Percentiles rank a stretch among this genome's conserved stretches.
These are phyloP conservation scores for Xanthostigma xanthostigma DNA, from an alignment of 2,888 invertebrate genomes.

Conservation along the genomic window DNA sequence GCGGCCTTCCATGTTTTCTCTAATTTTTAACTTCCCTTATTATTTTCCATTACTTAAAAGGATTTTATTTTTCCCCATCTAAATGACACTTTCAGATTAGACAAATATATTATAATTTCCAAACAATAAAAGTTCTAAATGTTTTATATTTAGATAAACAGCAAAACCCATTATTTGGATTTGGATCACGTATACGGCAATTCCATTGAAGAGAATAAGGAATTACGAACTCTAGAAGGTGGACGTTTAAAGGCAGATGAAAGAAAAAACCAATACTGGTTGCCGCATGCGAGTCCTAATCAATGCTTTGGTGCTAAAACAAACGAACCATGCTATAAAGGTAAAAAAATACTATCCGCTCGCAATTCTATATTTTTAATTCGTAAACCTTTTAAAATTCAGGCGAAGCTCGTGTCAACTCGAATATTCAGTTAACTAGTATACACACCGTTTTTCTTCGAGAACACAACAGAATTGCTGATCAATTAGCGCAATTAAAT, in stretches of 20 bases:
- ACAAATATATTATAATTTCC: too few relatives aligned
- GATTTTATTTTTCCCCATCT: too few relatives aligned
- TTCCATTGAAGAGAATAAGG: slow-evolving; percentile 43
- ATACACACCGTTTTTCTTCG: slow-evolving; percentile 52
- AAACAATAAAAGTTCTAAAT: neutral
- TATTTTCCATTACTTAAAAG: too few relatives aligned
- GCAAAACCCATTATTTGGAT: slow-evolving; percentile 60
- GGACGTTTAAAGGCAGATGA: slow-evolving; percentile 50
- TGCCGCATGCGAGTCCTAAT: slow-evolving; percentile 52
- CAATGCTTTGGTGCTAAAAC: slow-evolving; percentile 46
- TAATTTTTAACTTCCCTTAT: too few relatives aligned
- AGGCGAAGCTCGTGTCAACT: slow-evolving; percentile 56
- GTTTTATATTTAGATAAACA: slow-evolving; percentile 35
- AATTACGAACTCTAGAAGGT: slow-evolving; percentile 48
- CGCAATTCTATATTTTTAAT: neutral
- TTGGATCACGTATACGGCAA: slow-evolving; percentile 71
- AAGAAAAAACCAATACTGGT: slow-evolving; percentile 51
- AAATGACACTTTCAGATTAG: too few relatives aligned
- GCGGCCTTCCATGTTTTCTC: too few relatives aligned
- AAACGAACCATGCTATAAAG: slow-evolving; percentile 57
- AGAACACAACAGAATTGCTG: slow-evolving; percentile 61
- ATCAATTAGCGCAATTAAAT: slow-evolving; percentile 42
- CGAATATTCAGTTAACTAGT: slow-evolving; percentile 54
- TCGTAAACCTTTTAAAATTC: slow-evolving; percentile 10
- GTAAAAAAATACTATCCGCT: slow-evolving; percentile 36